Percentiles rank a stretch among this genome's conserved stretches.
Conservation (phyloP, 2,797 vertebrate species). For the Coilia nasus region DNA sequence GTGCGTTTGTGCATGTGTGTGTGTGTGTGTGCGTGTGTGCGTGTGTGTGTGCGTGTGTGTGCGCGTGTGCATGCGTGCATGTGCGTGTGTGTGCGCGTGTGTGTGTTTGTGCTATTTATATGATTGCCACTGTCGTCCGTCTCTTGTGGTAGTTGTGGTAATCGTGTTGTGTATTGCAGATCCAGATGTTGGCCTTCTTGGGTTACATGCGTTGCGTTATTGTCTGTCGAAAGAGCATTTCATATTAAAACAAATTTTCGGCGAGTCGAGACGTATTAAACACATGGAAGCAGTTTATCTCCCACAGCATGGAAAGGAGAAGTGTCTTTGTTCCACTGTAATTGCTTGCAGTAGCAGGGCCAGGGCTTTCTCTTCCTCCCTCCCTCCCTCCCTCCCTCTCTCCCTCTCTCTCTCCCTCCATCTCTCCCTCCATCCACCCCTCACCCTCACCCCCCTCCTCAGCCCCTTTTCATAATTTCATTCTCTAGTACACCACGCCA, state of each 20-base stretch:
- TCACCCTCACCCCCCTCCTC: not conserved
- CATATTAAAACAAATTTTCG: slow-evolving; percentile 70
- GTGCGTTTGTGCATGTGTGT: slow-evolving; percentile 29
- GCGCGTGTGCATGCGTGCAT: slow-evolving; percentile 28
- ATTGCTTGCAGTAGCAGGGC: slow-evolving; percentile 57
- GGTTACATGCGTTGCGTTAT: slow-evolving; percentile 61
- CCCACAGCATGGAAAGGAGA: slow-evolving; percentile 50
- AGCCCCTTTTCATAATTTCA: slow-evolving; percentile 42
- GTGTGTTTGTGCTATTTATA: slow-evolving; percentile 49
- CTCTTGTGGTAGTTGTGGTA: slow-evolving; percentile 62
- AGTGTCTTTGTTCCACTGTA: slow-evolving; percentile 57
- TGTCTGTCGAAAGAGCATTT: slow-evolving; percentile 63
- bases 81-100: slow-evolving; percentile 23
- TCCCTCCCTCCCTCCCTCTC: not conserved
- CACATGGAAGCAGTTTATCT: slow-evolving; percentile 67
- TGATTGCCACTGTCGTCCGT: slow-evolving; percentile 43
- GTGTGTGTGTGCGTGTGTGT: slow-evolving; percentile 39
- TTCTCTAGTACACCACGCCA: slow-evolving; percentile 41
- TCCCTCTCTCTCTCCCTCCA: slow-evolving; percentile 37
- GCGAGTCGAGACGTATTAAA: slow-evolving; percentile 61
- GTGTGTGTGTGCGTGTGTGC: slow-evolving; percentile 28
- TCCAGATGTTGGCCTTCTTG: slow-evolving; percentile 59
- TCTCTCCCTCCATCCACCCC: not conserved
- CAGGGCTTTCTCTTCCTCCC: slow-evolving; percentile 49
- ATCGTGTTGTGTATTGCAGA: slow-evolving; percentile 63